These are phyloP conservation scores for Arizona elegans DNA, from an alignment of 2,113 vertebrate species.

Conservation along the genomic window DNA sequence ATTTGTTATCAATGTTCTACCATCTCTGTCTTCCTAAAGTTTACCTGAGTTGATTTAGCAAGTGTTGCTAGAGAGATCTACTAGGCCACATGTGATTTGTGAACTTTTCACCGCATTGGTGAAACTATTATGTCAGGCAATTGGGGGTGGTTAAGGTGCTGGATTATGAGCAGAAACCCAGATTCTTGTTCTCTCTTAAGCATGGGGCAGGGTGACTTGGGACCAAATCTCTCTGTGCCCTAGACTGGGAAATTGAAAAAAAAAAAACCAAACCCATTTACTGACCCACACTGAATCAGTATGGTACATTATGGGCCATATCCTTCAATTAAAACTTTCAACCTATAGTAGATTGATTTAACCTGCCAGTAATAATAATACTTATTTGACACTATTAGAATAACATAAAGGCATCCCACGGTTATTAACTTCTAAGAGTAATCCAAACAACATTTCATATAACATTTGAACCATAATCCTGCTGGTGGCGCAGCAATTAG, in stretches of 20 bases:
- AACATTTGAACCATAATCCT: background rate
- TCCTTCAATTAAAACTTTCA: background rate
- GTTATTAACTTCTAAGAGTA: background rate
- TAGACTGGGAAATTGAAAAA: background rate
- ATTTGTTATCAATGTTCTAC: background rate
- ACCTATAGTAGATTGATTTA: background rate
- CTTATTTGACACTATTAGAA: background rate
- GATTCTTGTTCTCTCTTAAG: background rate
- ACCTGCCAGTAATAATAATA: background rate
- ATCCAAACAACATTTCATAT: background rate
- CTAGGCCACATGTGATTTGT: background rate
- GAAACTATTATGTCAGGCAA: background rate
- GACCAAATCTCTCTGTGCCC: background rate
- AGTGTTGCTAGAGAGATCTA: background rate
- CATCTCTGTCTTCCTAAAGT: background rate
- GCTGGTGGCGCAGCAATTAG: background rate
- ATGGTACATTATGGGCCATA: background rate
- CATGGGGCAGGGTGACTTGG: background rate
- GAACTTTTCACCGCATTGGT: background rate
- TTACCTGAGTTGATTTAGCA: background rate
- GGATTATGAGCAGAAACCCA: background rate
- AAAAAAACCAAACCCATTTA: background rate
- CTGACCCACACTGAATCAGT: background rate
- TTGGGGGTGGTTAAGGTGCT: background rate
- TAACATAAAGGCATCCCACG: background rate